Conservation (phyloP, 2,888 invertebrate genomes). For the Callosobruchus maculatus region DNA sequence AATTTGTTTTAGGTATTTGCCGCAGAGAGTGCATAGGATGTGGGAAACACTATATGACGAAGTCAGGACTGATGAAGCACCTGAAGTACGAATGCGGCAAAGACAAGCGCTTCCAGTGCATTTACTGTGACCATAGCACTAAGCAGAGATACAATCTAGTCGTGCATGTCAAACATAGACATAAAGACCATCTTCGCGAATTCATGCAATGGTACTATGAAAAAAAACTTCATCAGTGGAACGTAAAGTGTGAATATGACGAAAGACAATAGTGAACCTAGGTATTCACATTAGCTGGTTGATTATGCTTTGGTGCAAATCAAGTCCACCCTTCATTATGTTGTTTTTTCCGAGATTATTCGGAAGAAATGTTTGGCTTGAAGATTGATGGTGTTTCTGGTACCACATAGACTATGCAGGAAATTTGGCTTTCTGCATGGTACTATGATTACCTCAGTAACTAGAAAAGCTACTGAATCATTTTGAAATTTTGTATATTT, state of each 20-base stretch:
- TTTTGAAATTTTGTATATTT: too few species aligned
- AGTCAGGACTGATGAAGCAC: background rate
- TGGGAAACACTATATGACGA: background rate
- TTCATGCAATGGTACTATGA: background rate
- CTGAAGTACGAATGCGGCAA: conserved; percentile 29
- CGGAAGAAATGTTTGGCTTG: too few species aligned
- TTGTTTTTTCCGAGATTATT: too few species aligned
- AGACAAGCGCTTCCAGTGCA: conserved; percentile 35
- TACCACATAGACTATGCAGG: too few species aligned
- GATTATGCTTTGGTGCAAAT: too few species aligned
- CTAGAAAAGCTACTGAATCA: too few species aligned
- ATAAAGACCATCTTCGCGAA: conserved; percentile 17
- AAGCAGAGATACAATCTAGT: conserved; percentile 35
- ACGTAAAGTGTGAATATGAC: background rate
- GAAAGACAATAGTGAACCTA: background rate
- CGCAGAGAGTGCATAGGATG: background rate
- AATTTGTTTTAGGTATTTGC: background rate
- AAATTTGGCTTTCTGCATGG: too few species aligned
- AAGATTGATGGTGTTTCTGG: too few species aligned
- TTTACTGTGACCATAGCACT: conserved; percentile 36
- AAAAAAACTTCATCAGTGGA: background rate
- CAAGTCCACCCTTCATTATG: too few species aligned
- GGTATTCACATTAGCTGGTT: too few species aligned
- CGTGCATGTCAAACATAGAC: conserved; percentile 36
- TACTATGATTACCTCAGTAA: too few species aligned